phyloP scores from a whole-genome alignment of 2,888 invertebrate genomes.

The Andrena bicolor region DNA sequence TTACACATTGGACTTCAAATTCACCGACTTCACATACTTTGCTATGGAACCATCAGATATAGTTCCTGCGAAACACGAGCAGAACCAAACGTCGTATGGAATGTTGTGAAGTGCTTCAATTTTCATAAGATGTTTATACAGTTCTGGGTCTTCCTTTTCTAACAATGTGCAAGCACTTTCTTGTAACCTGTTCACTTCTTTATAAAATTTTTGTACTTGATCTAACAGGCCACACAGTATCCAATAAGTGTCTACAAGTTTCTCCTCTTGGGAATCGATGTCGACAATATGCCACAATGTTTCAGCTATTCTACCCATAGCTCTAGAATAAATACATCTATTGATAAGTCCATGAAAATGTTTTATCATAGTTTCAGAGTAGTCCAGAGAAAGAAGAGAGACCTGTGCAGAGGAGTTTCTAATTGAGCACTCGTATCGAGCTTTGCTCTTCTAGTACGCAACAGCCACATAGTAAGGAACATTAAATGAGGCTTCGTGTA shows the following conservation, averaged over 20 bases:
- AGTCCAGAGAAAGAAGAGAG: not conserved
- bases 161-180: slow-evolving; percentile 89
- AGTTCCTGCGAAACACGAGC: slow-evolving; percentile 93
- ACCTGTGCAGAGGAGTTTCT: slow-evolving; percentile 81
- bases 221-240: slow-evolving; percentile 91
- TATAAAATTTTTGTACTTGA: slow-evolving; percentile 89
- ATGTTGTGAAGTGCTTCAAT: slow-evolving; percentile 88
- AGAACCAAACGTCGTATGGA: slow-evolving; percentile 92
- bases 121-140: slow-evolving; percentile 90
- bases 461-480: slow-evolving; percentile 92
- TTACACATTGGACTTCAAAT: slow-evolving; percentile 7
- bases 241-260: slow-evolving; percentile 92
- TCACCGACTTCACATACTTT: slow-evolving; percentile 86
- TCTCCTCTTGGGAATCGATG: slow-evolving; percentile 86
- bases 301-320: slow-evolving; percentile 86
- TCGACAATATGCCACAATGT: slow-evolving; percentile 90
- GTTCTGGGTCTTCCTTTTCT: slow-evolving; percentile 91
- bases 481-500: slow-evolving; percentile 89
- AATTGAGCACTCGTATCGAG: slow-evolving; percentile 81
- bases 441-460: slow-evolving; percentile 90
- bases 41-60: slow-evolving; percentile 92
- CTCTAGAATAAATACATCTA: slow-evolving; percentile 69
- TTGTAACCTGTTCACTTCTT: slow-evolving; percentile 88
- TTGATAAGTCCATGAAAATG: not conserved
- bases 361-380: not conserved